These are phyloP conservation scores for Calcarius lapponicus DNA, from an alignment of 2,797 vertebrate genomes.

Conservation along the genomic window DNA sequence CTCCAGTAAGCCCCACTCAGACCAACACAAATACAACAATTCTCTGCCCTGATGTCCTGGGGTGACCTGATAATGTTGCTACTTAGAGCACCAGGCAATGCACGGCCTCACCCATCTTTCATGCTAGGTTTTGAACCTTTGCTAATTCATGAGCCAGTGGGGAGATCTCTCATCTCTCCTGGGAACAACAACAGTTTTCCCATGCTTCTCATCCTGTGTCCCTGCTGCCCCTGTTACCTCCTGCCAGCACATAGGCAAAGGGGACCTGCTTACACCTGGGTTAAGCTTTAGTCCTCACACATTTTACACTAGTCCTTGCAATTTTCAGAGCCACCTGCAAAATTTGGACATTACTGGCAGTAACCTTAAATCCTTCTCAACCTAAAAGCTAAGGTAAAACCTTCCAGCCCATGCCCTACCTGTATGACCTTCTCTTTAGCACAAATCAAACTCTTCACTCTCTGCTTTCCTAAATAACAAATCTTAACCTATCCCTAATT, in stretches of 20 bases:
- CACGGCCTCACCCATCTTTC: not conserved
- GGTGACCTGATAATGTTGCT: not conserved
- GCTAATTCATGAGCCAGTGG: not conserved
- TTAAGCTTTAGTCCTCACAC: not conserved
- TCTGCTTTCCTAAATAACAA: not conserved
- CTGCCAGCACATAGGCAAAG: fast-evolving
- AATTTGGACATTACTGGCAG: not conserved
- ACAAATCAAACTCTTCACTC: not conserved
- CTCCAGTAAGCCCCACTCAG: not conserved
- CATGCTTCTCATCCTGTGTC: not conserved
- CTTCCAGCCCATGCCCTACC: not conserved
- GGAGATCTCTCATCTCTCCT: not conserved
- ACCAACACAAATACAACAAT: not conserved
- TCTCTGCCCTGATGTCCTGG: not conserved
- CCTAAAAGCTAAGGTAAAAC: not conserved
- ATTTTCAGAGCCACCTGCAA: not conserved
- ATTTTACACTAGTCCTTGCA: not conserved
- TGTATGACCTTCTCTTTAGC: not conserved
- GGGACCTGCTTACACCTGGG: not conserved
- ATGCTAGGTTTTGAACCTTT: not conserved
- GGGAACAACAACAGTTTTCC: not conserved
- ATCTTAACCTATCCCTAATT: not conserved
- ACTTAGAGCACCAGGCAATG: not conserved
- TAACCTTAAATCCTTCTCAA: not conserved
- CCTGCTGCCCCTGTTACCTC: not conserved